phyloP scores from a whole-genome alignment of 2,888 invertebrate species.

The Torymus texanus region DNA sequence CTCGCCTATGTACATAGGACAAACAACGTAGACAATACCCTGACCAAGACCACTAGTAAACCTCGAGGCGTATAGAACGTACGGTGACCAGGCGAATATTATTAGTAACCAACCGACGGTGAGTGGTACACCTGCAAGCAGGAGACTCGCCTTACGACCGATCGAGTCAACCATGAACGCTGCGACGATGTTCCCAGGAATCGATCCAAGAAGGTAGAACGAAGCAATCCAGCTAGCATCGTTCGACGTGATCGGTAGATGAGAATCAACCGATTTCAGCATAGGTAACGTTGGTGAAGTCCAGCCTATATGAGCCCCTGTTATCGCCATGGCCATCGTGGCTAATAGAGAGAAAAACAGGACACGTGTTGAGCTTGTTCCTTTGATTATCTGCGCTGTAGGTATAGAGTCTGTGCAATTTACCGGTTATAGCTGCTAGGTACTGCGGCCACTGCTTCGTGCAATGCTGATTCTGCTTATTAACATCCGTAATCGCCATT shows the following conservation, averaged over 20 bases:
- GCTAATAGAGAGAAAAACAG: slow-evolving; percentile 60
- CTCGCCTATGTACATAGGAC: slow-evolving; percentile 81
- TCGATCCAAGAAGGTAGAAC: slow-evolving; percentile 78
- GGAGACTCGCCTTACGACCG: slow-evolving; percentile 78
- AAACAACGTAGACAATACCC: slow-evolving; percentile 79
- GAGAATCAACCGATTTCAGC: slow-evolving; percentile 68
- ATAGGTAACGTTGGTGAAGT: slow-evolving; percentile 72
- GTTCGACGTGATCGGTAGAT: slow-evolving; percentile 67
- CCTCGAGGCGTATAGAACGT: slow-evolving; percentile 78
- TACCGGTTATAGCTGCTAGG: slow-evolving; percentile 72
- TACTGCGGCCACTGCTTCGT: slow-evolving; percentile 72
- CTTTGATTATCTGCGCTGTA: neutral
- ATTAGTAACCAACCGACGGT: slow-evolving; percentile 79
- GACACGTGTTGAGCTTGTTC: too few relatives aligned
- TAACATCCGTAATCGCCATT: too few relatives aligned
- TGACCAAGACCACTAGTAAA: slow-evolving; percentile 81
- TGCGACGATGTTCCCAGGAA: slow-evolving; percentile 78
- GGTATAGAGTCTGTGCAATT: slow-evolving; percentile 40
- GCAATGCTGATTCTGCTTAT: slow-evolving; percentile 6
- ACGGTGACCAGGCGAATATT: slow-evolving; percentile 78
- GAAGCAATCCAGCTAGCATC: slow-evolving; percentile 77
- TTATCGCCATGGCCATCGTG: slow-evolving; percentile 68
- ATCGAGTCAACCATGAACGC: slow-evolving; percentile 78
- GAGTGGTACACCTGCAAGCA: slow-evolving; percentile 78
- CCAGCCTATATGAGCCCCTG: slow-evolving; percentile 73